These are phyloP conservation scores for Neomonachus schauinslandi DNA, from an alignment of 2,113 vertebrate genomes.

Conservation along the genomic window DNA sequence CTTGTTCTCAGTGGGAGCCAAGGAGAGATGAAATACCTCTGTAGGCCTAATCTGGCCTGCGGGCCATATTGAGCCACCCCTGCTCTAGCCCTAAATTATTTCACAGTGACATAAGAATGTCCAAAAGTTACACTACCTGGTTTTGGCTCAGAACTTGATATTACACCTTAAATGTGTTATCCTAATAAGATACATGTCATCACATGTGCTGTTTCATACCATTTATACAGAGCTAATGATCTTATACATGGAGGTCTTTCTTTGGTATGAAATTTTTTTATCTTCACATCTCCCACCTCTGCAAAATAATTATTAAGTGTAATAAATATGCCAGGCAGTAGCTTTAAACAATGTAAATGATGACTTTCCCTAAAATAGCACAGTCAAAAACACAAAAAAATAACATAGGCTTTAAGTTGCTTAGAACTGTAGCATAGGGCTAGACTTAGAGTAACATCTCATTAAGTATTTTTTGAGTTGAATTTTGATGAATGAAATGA, in stretches of 20 bases:
- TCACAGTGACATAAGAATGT: not conserved
- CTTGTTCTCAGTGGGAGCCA: slow-evolving; percentile 10
- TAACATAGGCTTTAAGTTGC: not conserved
- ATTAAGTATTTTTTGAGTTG: not conserved
- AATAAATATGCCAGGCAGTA: not conserved
- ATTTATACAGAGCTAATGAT: not conserved
- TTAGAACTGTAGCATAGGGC: not conserved
- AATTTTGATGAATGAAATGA: not conserved
- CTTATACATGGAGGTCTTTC: slow-evolving; percentile 5
- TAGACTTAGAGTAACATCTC: not conserved
- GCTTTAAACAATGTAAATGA: not conserved
- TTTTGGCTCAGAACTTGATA: slow-evolving; percentile 39
- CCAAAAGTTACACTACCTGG: slow-evolving; percentile 6
- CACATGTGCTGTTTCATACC: not conserved
- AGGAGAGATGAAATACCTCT: not conserved
- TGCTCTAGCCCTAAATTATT: slow-evolving; percentile 5
- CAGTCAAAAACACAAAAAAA: not conserved
- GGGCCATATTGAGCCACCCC: slow-evolving; percentile 29
- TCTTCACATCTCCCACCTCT: slow-evolving; percentile 39
- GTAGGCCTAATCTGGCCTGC: slow-evolving; percentile 2
- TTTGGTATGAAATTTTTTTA: slow-evolving; percentile 7
- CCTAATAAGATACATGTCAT: slow-evolving; percentile 44
- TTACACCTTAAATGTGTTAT: slow-evolving; percentile 23
- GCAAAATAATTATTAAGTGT: slow-evolving; percentile 51
- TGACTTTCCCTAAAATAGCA: not conserved